Conservation (phyloP, 2,888 invertebrate species). For the Agriopis aurantiaria region DNA sequence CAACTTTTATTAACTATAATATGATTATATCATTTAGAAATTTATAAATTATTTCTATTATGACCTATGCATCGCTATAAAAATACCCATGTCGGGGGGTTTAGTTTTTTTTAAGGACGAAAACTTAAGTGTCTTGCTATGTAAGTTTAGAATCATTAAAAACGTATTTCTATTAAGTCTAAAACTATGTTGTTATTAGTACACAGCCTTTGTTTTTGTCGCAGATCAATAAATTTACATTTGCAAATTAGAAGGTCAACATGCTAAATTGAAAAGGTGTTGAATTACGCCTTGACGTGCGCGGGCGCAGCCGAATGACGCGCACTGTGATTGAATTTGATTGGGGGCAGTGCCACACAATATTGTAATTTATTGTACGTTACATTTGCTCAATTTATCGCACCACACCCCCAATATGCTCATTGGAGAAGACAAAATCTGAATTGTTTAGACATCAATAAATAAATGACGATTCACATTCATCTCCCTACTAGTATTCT, state of each 20-base stretch:
- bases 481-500: too few relatives aligned
- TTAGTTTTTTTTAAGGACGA: too few relatives aligned
- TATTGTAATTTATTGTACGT: slow-evolving; percentile 57
- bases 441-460: background rate
- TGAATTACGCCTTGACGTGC: slow-evolving; percentile 50
- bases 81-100: too few relatives aligned
- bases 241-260: slow-evolving; percentile 52
- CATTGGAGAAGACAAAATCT: background rate
- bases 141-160: background rate
- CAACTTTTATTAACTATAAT: too few relatives aligned
- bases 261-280: slow-evolving; percentile 54
- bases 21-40: too few relatives aligned
- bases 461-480: background rate
- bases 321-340: slow-evolving; percentile 62
- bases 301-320: slow-evolving; percentile 49
- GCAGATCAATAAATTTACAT: slow-evolving; percentile 35
- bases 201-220: slow-evolving; percentile 30
- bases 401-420: slow-evolving; percentile 42
- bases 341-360: slow-evolving; percentile 58
- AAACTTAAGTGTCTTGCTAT: too few relatives aligned
- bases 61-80: too few relatives aligned
- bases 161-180: background rate
- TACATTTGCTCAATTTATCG: slow-evolving; percentile 42
- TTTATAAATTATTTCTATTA: too few relatives aligned
- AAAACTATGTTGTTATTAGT: slow-evolving; percentile 1